Evolutionary conservation across 2,797 vertebrate genomes (phyloP), one percentile per base, ranked within the genome.

Genomic region (Enteromius radiatus): DNA sequence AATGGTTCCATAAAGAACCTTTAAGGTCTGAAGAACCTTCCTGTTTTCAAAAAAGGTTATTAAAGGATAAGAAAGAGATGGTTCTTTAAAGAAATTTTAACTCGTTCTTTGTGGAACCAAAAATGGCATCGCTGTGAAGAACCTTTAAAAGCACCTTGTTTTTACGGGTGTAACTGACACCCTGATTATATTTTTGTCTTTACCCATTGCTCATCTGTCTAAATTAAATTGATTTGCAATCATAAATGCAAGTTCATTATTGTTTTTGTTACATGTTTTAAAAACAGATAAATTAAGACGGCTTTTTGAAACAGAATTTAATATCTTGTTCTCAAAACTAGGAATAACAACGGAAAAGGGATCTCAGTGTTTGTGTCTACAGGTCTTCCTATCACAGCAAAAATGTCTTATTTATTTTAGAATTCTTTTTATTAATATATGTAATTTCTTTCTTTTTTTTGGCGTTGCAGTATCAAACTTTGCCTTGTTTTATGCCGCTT

Each of bases 321-420:
- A 52, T 36, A 73, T 54, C 19, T 36, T n/a, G 10, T 31, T 33
- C 9, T 49, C 14, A 21, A 49, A 33, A 12, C 28, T 52, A 33
- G 47, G 28, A 52, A 54, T 52, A 74, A 54, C 5, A 6, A 54
- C 52, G 47, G 47, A 54, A 56, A 74, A 38, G 7, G 71, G 28
- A 52, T 73, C n/a, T 73, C 45, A 33, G 69, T 52, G 69, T 52
- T 33, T n/a, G 45, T 52, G 69, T 73, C 15, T 28, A 71, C 47
- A 28, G 26, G 26, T 47, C 26, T 61, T 61, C 23, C 11, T 17
- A 9, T 65, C 63, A 19, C 63, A 33, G 31, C 17, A 10, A 31
- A 15, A 61, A 61, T 61, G 6, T 28, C 1, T 61, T 61, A 26
- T 59, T 59, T 26, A 26, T 5, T 59, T 52, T 41, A 41, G 2